Evolutionary conservation across 2,888 invertebrate genomes (phyloP).

Genomic region (Pelosia muscerda): DNA sequence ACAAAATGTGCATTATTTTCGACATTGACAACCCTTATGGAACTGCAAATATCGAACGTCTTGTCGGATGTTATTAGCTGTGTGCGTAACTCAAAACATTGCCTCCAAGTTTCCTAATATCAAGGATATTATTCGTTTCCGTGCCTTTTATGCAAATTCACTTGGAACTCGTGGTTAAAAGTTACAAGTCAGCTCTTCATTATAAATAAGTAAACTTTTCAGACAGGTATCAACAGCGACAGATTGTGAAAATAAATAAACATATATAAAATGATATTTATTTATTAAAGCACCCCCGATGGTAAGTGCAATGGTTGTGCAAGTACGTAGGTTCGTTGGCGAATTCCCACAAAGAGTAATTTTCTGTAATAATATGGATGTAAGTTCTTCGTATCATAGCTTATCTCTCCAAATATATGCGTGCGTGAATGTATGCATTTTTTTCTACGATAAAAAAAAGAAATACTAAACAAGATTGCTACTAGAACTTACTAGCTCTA

Average conservation of each 20-base stretch:
- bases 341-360: too few relatives aligned
- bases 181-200: constrained; percentile 58
- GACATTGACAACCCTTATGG: constrained; percentile 54
- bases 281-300: background rate
- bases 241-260: background rate
- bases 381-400: too few relatives aligned
- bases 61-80: constrained; percentile 68
- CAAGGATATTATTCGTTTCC: constrained; percentile 71
- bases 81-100: constrained; percentile 65
- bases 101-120: constrained; percentile 77
- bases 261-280: too few relatives aligned
- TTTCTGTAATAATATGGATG: too few relatives aligned
- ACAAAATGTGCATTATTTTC: background rate
- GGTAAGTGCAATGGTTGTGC: background rate
- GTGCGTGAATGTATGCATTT: too few relatives aligned
- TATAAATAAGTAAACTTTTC: constrained; percentile 59
- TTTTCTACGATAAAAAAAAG: too few relatives aligned
- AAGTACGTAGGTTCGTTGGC: too few relatives aligned
- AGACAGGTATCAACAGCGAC: constrained; percentile 32
- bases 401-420: too few relatives aligned
- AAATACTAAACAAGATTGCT: background rate
- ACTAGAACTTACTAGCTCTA: background rate
- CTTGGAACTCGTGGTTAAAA: constrained; percentile 55
- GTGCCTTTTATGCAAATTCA: constrained; percentile 67
- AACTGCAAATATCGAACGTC: constrained; percentile 66